Base-by-base conservation (phyloP, 2,113 vertebrate species). In the Eulemur macaco region DNA sequence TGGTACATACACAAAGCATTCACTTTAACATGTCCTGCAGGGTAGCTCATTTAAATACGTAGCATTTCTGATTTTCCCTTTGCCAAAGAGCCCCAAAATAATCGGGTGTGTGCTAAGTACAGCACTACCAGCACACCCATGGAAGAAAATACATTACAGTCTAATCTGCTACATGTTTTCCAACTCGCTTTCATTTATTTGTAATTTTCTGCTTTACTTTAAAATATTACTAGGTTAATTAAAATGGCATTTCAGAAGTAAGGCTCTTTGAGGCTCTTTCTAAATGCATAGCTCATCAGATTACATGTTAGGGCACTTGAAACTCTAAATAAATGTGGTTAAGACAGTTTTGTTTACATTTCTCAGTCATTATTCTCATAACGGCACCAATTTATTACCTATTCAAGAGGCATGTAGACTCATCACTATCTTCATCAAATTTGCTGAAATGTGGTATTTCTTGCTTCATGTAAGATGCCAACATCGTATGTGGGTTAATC, bases 181-280 rank as follows among this genome's bases (percentile, higher is more conserved):
- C 12, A 37, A 5, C 31, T 93, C 91, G 66, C 76, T 96, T 76
- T 81, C 39, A 91, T 74, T 85, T 50, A 68, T 64, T 86, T 64
- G 64, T 77, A 52, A 89, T 47, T 58, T 56, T 82, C 56, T 66
- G n/a, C 29, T 18, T 78, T 78, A 42, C 37, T 90, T 83, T 78
- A 77, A 78, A 91, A 52, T n/a, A 95, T 5, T 27, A 64, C 34
- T 45, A 20, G 21, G 7, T 90, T 89, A 83, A 50, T 80, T 78
- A 89, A 93, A 86, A 86, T 69, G 42, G 2, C 37, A 85, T 42
- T 56, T 96, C 54, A 85, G 42, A 42, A 68, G 29, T 69, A 96
- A 96, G 52, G 77, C 77, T 76, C 29, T 73, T 64, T n/a, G 50
- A 39, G 31, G 10, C 9, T 39, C 64, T 94, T 90, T 39, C 60